These are phyloP conservation scores for Rhogogaster chlorosoma DNA, from an alignment of 2,888 invertebrate species.

Conservation along the genomic window DNA sequence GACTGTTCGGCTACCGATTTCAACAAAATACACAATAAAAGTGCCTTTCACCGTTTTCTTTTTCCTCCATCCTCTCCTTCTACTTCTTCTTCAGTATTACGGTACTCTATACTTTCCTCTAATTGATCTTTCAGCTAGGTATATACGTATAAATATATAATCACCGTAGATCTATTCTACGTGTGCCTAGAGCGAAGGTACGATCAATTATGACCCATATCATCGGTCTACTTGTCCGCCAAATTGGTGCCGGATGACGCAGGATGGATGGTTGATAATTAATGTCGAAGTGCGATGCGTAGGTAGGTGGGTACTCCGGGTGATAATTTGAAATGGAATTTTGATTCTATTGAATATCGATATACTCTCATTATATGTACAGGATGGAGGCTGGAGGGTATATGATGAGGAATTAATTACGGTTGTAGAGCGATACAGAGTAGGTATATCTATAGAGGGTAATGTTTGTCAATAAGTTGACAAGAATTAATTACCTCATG, in stretches of 20 bases:
- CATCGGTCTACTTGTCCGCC: background rate
- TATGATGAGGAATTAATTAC: constrained; percentile 9
- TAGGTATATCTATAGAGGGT: background rate
- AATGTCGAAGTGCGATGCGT: background rate
- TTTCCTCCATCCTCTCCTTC: background rate
- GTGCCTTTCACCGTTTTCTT: background rate
- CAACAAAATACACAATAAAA: background rate
- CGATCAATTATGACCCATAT: background rate
- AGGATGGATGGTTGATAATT: constrained; percentile 9
- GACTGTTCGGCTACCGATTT: background rate
- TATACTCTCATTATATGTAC: constrained; percentile 10
- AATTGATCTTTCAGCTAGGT: background rate
- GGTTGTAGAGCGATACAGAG: background rate
- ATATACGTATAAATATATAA: background rate
- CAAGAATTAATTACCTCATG: background rate
- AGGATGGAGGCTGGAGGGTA: background rate
- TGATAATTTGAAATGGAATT: constrained; percentile 28
- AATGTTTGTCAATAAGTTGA: background rate
- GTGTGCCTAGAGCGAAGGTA: background rate
- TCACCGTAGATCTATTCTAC: background rate
- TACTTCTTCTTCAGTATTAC: background rate
- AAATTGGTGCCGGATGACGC: constrained; percentile 22
- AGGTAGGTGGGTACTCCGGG: background rate
- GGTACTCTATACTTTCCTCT: no score
- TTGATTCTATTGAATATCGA: constrained; percentile 7